Evolutionary conservation across 2,113 vertebrate genomes (phyloP).

Genomic region (Bos indicus): DNA sequence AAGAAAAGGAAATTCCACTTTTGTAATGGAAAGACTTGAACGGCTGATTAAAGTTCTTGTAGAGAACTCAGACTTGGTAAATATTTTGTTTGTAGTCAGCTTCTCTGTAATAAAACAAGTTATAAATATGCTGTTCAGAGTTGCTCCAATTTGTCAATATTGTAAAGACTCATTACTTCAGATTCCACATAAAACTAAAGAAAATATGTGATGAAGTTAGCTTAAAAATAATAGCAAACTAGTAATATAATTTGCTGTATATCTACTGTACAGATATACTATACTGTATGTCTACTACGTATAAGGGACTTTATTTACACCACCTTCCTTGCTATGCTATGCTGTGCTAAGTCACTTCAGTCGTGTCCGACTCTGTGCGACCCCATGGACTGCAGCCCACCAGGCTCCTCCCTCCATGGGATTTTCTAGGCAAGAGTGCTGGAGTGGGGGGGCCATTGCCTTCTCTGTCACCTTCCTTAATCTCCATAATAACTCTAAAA

Average conservation of each 20-base stretch:
- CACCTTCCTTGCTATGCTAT: neutral
- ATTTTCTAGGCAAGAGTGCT: rapidly evolving
- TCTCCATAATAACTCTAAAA: neutral
- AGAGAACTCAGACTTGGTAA: neutral
- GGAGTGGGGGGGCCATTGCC: no score
- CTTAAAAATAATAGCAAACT: neutral
- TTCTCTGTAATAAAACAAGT: neutral
- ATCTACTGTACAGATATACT: neutral
- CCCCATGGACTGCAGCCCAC: no score
- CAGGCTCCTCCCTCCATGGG: no score
- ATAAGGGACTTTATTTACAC: neutral
- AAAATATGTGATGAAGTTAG: neutral
- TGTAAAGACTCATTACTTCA: neutral
- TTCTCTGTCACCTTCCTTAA: neutral
- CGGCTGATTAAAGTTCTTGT: neutral
- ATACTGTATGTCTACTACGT: neutral
- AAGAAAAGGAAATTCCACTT: neutral
- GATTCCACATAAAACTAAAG: neutral
- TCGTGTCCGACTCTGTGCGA: no score
- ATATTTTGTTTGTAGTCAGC: neutral
- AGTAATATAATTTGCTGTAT: neutral
- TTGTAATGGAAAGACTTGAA: neutral
- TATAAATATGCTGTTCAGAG: neutral
- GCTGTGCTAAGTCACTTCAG: no score
- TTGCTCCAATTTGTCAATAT: neutral